A percentile compares a stretch with the other conserved stretches of the same genome.
Conservation (phyloP, 2,888 invertebrate species). For the Isoperla grammatica region DNA sequence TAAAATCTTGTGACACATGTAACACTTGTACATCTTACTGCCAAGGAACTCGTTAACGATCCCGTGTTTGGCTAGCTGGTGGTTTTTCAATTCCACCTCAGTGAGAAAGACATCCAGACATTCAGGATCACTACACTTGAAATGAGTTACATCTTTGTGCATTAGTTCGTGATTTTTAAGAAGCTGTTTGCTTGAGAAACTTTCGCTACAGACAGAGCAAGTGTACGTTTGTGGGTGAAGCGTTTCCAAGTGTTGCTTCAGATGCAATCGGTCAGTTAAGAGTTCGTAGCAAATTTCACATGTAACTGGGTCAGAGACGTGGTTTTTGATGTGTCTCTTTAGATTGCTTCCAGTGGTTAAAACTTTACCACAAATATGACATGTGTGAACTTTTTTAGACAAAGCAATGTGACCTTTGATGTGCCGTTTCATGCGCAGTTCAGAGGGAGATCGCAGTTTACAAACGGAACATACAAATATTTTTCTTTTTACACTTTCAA, state of each 20-base stretch:
- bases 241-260: slow-evolving; percentile 21
- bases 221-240: slow-evolving; percentile 12
- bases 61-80: slow-evolving; percentile 21
- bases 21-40: slow-evolving; percentile 24
- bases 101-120: slow-evolving; percentile 24
- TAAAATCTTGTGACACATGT: slow-evolving; percentile 21
- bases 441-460: slow-evolving; percentile 12
- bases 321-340: slow-evolving; percentile 25
- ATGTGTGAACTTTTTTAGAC: slow-evolving; percentile 16
- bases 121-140: background rate
- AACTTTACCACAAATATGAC: slow-evolving; percentile 25
- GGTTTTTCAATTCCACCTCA: slow-evolving; percentile 23
- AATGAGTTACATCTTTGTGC: background rate
- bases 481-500: background rate
- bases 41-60: background rate
- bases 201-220: slow-evolving; percentile 5
- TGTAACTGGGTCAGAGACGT: slow-evolving; percentile 21
- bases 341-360: slow-evolving; percentile 27
- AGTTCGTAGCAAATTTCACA: slow-evolving; percentile 20
- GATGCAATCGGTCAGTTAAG: slow-evolving; percentile 18
- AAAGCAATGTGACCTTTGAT: slow-evolving; percentile 21
- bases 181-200: slow-evolving; percentile 7
- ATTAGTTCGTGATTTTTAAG: slow-evolving; percentile 21
- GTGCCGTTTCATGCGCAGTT: slow-evolving; percentile 23
- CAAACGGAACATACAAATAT: slow-evolving; percentile 25